Evolutionary conservation across 1,140 invertebrate species (phyloP).

Genomic region (Apolygus lucorum): DNA sequence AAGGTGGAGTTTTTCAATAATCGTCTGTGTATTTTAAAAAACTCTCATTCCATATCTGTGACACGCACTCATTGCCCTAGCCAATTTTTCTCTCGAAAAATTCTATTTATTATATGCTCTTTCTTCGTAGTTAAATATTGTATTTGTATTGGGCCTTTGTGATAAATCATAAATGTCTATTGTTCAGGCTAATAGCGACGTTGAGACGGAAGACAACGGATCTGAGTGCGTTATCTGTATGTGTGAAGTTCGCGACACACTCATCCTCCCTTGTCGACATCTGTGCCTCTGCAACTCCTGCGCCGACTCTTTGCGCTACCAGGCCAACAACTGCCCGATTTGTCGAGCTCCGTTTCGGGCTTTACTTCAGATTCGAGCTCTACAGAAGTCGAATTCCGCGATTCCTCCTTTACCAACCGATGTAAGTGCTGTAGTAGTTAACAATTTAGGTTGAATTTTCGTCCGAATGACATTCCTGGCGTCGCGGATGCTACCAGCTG

Average conservation of each 20-base stretch:
- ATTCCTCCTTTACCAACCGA: constrained; percentile 43
- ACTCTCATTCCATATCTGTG: no score
- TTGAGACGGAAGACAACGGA: constrained; percentile 91
- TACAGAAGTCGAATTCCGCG: constrained; percentile 65
- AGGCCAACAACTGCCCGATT: constrained; percentile 97
- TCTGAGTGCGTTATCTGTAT: constrained; percentile 99
- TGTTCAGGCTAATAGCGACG: constrained; percentile 52
- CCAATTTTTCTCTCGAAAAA: no score
- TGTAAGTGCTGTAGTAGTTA: no score
- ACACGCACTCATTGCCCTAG: no score
- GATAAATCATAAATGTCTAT: background rate
- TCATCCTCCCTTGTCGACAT: constrained; percentile 96
- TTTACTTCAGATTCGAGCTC: constrained; percentile 86
- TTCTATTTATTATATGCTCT: no score
- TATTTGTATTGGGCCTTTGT: no score
- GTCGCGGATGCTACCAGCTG: no score
- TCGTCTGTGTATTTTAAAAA: no score
- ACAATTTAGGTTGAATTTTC: no score
- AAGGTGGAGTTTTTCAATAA: no score
- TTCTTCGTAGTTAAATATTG: no score
- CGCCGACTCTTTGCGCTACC: constrained; percentile 91
- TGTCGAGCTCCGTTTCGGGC: constrained; percentile 95
- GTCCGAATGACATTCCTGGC: no score
- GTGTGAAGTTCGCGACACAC: constrained; percentile 92
- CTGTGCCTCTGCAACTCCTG: constrained; percentile 95